Conservation (phyloP, 2,888 invertebrate species). For the Nemurella pictetii region DNA sequence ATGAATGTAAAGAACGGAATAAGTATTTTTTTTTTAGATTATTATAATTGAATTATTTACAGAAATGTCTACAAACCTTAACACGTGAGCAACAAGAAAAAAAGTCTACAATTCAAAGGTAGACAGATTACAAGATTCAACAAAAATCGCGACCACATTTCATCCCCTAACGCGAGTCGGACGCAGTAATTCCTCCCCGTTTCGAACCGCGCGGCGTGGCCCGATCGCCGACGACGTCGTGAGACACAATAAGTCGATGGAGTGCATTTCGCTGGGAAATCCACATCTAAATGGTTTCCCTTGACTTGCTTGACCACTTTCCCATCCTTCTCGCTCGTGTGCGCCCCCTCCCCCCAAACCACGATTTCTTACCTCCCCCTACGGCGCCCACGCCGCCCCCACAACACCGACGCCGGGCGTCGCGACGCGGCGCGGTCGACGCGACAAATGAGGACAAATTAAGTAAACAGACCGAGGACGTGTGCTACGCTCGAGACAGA, state of each 20-base stretch:
- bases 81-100: background rate
- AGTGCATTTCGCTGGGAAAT: background rate
- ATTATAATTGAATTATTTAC: background rate
- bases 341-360: conserved; percentile 1
- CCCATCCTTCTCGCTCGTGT: background rate
- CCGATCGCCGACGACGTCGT: no score
- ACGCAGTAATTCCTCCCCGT: no score
- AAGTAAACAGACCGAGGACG: conserved; percentile 32
- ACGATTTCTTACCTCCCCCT: background rate
- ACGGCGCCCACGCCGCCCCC: background rate
- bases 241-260: conserved; percentile 16
- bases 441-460: conserved; percentile 36
- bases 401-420: background rate
- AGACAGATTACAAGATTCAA: no score
- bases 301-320: conserved; percentile 26
- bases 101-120: background rate
- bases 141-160: no score
- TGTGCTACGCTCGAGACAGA: background rate
- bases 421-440: background rate
- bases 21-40: background rate
- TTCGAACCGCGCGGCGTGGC: no score
- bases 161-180: no score
- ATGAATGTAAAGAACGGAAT: background rate
- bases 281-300: conserved; percentile 24
- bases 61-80: background rate